These are phyloP conservation scores for Dynastes maya DNA, from an alignment of 2,888 invertebrate genomes.

Conservation along the genomic window DNA sequence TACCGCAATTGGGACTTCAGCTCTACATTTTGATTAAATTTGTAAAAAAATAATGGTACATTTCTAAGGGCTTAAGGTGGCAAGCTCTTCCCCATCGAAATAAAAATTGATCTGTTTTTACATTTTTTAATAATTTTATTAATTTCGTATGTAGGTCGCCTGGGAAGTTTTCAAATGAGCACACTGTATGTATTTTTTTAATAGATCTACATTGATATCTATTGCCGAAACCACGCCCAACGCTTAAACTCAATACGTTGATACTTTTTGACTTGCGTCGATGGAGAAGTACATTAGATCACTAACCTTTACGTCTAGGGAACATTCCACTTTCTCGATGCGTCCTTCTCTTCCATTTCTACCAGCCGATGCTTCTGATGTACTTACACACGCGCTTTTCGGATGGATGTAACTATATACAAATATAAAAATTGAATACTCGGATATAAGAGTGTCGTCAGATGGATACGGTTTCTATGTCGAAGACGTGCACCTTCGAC, in stretches of 20 bases:
- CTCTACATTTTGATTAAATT: no score
- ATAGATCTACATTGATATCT: no score
- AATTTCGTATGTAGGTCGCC: no score
- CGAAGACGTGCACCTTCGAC: constrained; percentile 11
- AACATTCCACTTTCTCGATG: background rate
- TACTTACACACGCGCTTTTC: constrained; percentile 5
- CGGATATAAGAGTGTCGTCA: constrained; percentile 29
- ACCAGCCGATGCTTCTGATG: background rate
- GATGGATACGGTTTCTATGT: constrained; percentile 31
- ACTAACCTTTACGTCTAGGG: constrained; percentile 2
- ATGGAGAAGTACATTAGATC: background rate
- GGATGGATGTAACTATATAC: constrained; percentile 41
- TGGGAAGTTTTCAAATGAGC: no score
- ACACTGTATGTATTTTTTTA: no score
- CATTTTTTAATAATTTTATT: no score
- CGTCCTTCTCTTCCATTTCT: background rate
- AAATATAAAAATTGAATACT: constrained; percentile 46
- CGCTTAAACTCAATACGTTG: background rate
- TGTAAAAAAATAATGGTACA: no score
- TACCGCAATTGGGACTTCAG: no score
- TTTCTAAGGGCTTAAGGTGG: no score
- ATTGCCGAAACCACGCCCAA: background rate
- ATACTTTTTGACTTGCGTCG: background rate
- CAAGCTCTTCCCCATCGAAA: no score
- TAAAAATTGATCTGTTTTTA: no score